These are phyloP conservation scores for Taeniopygia guttata DNA, from an alignment of 2,797 vertebrate genomes.

Conservation along the genomic window DNA sequence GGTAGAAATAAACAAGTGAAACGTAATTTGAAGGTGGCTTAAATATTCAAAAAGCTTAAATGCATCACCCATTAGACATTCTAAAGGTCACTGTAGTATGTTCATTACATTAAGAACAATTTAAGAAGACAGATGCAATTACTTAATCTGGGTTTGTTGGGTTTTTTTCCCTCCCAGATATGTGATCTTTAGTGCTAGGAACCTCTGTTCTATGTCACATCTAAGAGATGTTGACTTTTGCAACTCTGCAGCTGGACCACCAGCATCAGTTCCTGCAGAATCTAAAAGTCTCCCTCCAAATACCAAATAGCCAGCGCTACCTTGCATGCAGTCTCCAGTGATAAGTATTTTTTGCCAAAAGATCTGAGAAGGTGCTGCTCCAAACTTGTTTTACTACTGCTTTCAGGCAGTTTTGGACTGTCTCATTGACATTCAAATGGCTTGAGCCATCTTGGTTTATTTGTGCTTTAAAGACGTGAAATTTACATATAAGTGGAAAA, in stretches of 20 bases:
- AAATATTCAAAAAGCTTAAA: constrained; percentile 32
- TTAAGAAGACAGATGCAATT: constrained; percentile 37
- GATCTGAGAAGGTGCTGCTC: background rate
- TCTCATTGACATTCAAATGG: background rate
- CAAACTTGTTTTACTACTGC: background rate
- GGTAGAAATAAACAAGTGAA: background rate
- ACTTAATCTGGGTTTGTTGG: background rate
- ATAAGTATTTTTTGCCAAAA: background rate
- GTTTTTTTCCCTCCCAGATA: background rate
- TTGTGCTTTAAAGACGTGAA: background rate
- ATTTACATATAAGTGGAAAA: background rate
- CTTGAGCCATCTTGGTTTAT: background rate
- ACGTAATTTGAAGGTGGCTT: background rate
- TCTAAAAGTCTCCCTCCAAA: background rate
- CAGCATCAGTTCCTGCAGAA: background rate
- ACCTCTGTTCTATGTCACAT: constrained; percentile 9
- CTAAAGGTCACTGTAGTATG: constrained; percentile 26
- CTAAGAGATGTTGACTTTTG: background rate
- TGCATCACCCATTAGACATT: background rate
- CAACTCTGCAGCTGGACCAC: background rate
- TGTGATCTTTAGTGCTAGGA: background rate
- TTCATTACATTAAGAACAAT: constrained; percentile 51
- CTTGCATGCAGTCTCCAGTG: background rate
- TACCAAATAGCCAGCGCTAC: background rate
- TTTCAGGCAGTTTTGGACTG: background rate